A percentile compares a stretch with the other conserved stretches of the same genome.
phyloP scores from a whole-genome alignment of 2,888 invertebrate genomes.

The Cantharis nigra region DNA sequence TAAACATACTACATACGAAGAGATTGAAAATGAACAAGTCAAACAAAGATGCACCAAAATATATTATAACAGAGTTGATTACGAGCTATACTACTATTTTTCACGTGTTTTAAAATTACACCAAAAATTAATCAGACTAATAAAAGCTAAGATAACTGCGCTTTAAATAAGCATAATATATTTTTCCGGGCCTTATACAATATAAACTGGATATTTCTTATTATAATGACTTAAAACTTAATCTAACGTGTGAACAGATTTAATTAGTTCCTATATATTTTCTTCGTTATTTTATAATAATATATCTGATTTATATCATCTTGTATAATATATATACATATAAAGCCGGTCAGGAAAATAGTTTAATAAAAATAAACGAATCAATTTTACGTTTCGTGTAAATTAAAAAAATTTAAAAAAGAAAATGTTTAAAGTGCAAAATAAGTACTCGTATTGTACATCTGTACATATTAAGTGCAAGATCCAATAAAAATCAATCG shows the following conservation, averaged over 20 bases:
- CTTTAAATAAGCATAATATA: conserved; percentile 30
- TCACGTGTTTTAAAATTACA: neutral
- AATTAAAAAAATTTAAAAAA: no score
- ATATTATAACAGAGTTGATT: neutral
- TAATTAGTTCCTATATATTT: conserved; percentile 32
- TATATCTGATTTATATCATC: conserved; percentile 22
- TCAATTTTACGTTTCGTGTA: no score
- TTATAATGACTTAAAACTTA: conserved; percentile 27
- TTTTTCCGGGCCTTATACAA: conserved; percentile 29
- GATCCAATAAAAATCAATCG: neutral
- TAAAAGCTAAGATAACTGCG: conserved; percentile 15
- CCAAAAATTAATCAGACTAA: neutral
- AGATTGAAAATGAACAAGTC: conserved; percentile 30
- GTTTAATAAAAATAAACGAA: neutral
- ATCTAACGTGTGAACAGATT: conserved; percentile 38
- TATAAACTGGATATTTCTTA: conserved; percentile 25
- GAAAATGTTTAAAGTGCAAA: no score
- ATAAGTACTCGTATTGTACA: no score
- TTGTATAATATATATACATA: neutral
- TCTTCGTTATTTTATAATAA: conserved; percentile 4
- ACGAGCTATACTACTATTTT: neutral
- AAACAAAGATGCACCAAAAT: conserved; percentile 27
- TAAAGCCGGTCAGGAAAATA: neutral
- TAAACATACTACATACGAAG: conserved; percentile 40
- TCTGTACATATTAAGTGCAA: no score